phyloP scores from a whole-genome alignment of 2,888 invertebrate genomes.

The Furcula furcula region DNA sequence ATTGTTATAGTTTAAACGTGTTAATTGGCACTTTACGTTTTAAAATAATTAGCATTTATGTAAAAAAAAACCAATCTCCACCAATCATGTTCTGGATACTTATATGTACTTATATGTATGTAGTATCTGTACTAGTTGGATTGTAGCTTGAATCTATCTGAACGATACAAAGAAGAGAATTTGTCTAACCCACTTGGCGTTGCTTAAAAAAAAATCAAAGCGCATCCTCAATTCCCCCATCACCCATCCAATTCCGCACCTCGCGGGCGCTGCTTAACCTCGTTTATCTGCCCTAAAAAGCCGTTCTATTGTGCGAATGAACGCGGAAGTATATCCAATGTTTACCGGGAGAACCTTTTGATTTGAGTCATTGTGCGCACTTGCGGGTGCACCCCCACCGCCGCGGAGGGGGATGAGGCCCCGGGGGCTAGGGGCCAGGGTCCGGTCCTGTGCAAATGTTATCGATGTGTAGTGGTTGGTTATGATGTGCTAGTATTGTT shows the following conservation, averaged over 20 bases:
- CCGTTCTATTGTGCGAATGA: conserved; percentile 24
- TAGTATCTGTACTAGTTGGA: too few relatives aligned
- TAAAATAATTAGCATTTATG: too few relatives aligned
- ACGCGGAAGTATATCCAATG: conserved; percentile 45
- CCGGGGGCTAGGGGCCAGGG: conserved; percentile 17
- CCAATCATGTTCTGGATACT: too few relatives aligned
- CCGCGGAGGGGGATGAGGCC: conserved; percentile 10
- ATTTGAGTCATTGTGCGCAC: conserved; percentile 57
- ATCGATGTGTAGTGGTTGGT: conserved; percentile 33
- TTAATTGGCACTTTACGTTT: too few relatives aligned
- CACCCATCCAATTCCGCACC: conserved; percentile 8
- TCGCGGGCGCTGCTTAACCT: conserved; percentile 11
- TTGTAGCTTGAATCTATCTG: too few relatives aligned
- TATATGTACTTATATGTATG: too few relatives aligned
- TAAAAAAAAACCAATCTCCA: too few relatives aligned
- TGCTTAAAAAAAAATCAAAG: too few relatives aligned
- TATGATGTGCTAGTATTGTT: conserved; percentile 49
- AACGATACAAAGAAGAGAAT: too few relatives aligned
- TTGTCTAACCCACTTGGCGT: too few relatives aligned
- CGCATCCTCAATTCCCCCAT: too few relatives aligned
- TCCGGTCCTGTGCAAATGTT: conserved; percentile 49
- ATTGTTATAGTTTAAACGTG: too few relatives aligned
- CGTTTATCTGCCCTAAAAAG: conserved; percentile 2
- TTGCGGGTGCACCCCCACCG: conserved; percentile 24
- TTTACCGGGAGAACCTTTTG: conserved; percentile 50